A percentile compares a stretch with the other conserved stretches of the same genome.
These are phyloP conservation scores for Acanthisitta chloris DNA, from an alignment of 2,113 vertebrate genomes.

Conservation along the genomic window DNA sequence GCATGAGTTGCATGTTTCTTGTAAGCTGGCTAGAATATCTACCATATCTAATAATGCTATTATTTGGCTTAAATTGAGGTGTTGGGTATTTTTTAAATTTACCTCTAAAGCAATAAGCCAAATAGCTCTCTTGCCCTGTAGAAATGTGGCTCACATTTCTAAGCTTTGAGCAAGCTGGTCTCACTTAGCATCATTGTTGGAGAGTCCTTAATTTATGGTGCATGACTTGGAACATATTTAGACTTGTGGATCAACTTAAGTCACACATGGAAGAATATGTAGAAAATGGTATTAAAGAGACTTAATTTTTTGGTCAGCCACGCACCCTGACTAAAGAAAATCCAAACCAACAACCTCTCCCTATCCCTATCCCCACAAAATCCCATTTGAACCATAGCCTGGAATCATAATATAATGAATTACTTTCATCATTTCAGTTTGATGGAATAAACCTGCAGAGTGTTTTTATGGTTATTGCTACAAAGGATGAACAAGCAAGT, in stretches of 20 bases:
- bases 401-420: background rate
- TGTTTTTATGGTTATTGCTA: background rate
- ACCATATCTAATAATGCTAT: background rate
- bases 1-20: background rate
- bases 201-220: background rate
- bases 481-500: background rate
- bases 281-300: background rate
- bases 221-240: background rate
- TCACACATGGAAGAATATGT: background rate
- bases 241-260: background rate
- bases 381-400: background rate
- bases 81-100: background rate
- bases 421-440: background rate
- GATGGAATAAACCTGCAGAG: background rate
- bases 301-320: background rate
- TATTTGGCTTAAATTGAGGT: background rate
- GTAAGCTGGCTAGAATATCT: background rate
- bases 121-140: background rate
- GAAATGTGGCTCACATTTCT: background rate
- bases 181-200: background rate
- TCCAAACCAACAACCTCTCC: background rate
- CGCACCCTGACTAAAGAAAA: background rate
- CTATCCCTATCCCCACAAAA: background rate
- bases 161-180: accelerated
- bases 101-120: background rate